These are phyloP conservation scores for Nannoperca obscura DNA, from an alignment of 2,797 vertebrate species.

Conservation along the genomic window DNA sequence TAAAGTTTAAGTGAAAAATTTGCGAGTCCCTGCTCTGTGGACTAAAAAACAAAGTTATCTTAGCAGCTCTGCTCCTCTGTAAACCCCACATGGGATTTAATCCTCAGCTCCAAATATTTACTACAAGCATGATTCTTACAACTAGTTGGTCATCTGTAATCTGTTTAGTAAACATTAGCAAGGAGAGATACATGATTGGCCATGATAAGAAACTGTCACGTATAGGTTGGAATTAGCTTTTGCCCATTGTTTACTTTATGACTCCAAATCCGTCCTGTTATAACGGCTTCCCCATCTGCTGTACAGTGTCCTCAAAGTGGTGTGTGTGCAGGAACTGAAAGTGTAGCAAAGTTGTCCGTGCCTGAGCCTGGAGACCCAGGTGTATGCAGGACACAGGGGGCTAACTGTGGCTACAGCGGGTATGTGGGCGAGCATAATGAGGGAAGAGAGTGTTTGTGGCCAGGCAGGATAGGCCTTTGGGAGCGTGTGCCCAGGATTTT, in stretches of 20 bases:
- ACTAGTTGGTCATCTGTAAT: slow-evolving; percentile 35
- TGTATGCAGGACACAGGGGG: slow-evolving; percentile 29
- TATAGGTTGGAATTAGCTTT: slow-evolving; percentile 58
- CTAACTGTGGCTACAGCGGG: slow-evolving; percentile 36
- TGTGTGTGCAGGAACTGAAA: slow-evolving; percentile 33
- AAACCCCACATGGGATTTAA: slow-evolving; percentile 33
- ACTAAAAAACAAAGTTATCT: slow-evolving; percentile 29
- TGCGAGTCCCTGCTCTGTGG: slow-evolving; percentile 9
- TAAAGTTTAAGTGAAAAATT: background rate
- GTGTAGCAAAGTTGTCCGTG: slow-evolving; percentile 31
- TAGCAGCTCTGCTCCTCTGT: slow-evolving; percentile 10
- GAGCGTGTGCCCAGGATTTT: slow-evolving; percentile 62
- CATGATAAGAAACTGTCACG: slow-evolving; percentile 51
- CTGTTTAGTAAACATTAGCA: slow-evolving; percentile 71
- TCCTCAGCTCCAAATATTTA: slow-evolving; percentile 65
- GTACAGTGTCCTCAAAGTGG: slow-evolving; percentile 29
- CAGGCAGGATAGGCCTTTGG: slow-evolving; percentile 57
- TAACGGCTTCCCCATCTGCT: slow-evolving; percentile 76
- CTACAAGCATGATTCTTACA: slow-evolving; percentile 54
- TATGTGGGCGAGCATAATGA: slow-evolving; percentile 62
- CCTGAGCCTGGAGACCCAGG: slow-evolving; percentile 19
- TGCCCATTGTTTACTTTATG: slow-evolving; percentile 70
- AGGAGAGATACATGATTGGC: slow-evolving; percentile 43
- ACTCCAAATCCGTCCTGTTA: slow-evolving; percentile 67
- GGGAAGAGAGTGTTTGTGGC: slow-evolving; percentile 39